phyloP scores from a whole-genome alignment of 2,888 invertebrate genomes.

The Eulithis prunata region DNA sequence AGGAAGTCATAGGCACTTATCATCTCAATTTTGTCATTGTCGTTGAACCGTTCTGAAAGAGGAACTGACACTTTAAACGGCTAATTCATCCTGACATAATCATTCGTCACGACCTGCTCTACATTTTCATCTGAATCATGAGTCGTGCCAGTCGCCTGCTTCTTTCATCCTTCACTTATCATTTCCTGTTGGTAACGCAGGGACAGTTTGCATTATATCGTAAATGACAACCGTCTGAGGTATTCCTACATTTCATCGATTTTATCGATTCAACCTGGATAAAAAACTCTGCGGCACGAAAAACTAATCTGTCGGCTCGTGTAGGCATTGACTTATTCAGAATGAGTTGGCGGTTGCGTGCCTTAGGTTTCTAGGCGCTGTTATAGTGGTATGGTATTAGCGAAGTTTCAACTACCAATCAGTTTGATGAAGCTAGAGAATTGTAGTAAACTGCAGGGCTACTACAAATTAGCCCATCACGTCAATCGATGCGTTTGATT shows the following conservation, averaged over 20 bases:
- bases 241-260: neutral
- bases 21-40: conserved; percentile 17
- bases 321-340: neutral
- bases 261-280: conserved; percentile 2
- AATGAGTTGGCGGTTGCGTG: neutral
- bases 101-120: conserved; percentile 22
- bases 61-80: conserved; percentile 22
- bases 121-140: conserved; percentile 15
- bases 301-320: neutral
- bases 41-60: conserved; percentile 12
- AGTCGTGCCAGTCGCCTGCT: conserved; percentile 1
- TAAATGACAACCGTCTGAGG: too few species aligned
- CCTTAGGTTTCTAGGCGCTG: neutral
- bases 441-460: neutral
- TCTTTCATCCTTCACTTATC: conserved; percentile 16
- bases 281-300: too few species aligned
- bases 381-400: neutral
- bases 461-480: conserved; percentile 1
- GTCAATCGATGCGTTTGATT: conserved; percentile 1
- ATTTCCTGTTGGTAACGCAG: conserved; percentile 23
- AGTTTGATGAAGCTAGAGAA: neutral
- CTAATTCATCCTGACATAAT: conserved; percentile 31
- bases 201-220: conserved; percentile 1
- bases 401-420: neutral
- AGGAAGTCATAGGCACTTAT: neutral